Evolutionary conservation across 2,113 vertebrate genomes (phyloP).

Genomic region (Notechis scutatus): DNA sequence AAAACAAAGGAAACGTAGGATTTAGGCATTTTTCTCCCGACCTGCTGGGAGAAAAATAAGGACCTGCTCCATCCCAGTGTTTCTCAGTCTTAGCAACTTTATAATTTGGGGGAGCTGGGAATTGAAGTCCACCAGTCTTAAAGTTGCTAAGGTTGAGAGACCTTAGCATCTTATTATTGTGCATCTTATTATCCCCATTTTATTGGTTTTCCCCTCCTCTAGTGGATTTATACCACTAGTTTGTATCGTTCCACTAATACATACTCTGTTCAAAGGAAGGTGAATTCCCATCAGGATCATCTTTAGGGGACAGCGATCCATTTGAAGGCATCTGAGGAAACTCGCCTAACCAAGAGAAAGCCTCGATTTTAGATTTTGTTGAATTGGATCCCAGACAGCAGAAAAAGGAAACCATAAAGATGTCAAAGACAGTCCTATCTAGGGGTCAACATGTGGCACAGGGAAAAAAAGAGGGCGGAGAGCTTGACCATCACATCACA

Average conservation of each 20-base stretch:
- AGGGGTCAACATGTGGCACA: not conserved
- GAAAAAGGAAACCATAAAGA: too few species aligned
- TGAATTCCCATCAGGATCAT: conserved; percentile 72
- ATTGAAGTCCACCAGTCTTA: not conserved
- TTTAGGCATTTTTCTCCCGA: not conserved
- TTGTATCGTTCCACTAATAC: not conserved
- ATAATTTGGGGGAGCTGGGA: not conserved
- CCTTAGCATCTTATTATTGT: too few species aligned
- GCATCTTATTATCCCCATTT: not conserved
- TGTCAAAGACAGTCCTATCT: not conserved
- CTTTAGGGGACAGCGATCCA: conserved; percentile 79
- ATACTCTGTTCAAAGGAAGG: conserved; percentile 80
- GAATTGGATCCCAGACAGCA: not conserved
- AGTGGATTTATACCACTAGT: not conserved
- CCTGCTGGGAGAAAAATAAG: not conserved
- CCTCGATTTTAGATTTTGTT: too few species aligned
- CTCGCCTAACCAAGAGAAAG: conserved; percentile 70
- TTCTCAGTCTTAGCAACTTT: not conserved
- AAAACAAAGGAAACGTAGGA: not conserved
- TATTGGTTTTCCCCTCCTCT: accelerated
- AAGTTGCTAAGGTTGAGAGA: not conserved
- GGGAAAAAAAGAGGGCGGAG: not conserved
- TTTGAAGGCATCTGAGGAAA: conserved; percentile 75
- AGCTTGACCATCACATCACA: not conserved
- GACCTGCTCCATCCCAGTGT: not conserved